Evolutionary conservation across 2,113 vertebrate genomes (phyloP), one percentile per base, ranked within the genome.

Genomic region (Cichladusa arquata): DNA sequence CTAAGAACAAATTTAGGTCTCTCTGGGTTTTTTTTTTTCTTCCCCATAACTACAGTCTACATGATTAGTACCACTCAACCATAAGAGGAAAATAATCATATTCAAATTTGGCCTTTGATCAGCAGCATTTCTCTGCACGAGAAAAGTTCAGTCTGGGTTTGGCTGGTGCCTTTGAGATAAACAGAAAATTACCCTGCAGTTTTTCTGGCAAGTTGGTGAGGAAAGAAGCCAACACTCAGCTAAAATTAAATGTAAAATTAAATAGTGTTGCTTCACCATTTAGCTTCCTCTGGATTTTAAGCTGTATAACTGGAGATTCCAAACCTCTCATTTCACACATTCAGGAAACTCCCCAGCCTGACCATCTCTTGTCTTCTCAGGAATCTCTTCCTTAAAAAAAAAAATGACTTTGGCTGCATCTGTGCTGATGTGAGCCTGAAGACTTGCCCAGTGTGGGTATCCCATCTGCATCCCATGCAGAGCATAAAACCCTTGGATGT

Each of bases 151-250:
- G 36, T n/a, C 38, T 82, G 64, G 66, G 56, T 70, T 94, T 85
- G 81, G 42, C 67, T 92, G 67, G 45, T 93, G 86, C 61, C 77
- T 92, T 89, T 69, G 65, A 95, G 81, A 92, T 91, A 96, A 94
- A 93, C 70, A 92, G 48, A 94, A 86, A 88, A 81, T 51, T 70
- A 74, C 38, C 57, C 69, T 58, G 56, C 65, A 92, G 54, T 88
- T 81, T 81, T 90, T 81, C 81, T 90, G 81, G 71, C 88, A 92
- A 92, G 71, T n/a, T 40, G 74, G 33, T 31, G 20, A 79, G 57
- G 77, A 94, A 74, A 40, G 51, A 86, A 95, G 87, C 65, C 91
- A 92, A 90, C 19, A 65, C 19, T 62, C 45, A 91, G 62, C 36
- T 82, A 78, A 92, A 62, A 80, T 88, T 85, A 89, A 89, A 81